Conservation (phyloP, 2,888 invertebrate species). For the Cryptosula pallasiana region DNA sequence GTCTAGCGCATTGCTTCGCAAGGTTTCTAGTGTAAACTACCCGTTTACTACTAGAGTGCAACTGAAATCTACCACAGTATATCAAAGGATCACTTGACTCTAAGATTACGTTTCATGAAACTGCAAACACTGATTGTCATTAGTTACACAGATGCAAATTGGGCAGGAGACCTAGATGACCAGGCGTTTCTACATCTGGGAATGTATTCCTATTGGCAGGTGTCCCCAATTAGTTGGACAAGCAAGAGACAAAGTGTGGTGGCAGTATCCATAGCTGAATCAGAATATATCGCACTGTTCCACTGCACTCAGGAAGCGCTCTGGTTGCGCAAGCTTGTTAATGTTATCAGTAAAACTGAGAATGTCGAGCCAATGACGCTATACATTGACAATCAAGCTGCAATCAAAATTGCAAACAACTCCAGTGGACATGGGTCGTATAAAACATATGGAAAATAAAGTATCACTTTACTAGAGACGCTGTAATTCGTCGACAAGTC, state of each 20-base stretch:
- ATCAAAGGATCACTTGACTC: slow-evolving; percentile 27
- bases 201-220: slow-evolving; percentile 36
- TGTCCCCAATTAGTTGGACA: no score
- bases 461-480: slow-evolving; percentile 29
- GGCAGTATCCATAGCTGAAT: no score
- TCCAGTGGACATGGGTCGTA: slow-evolving; percentile 31
- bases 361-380: slow-evolving; percentile 11
- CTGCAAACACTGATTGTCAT: neutral
- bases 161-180: slow-evolving; percentile 34
- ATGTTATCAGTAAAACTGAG: slow-evolving; percentile 25
- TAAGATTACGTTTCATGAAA: slow-evolving; percentile 14
- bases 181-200: slow-evolving; percentile 42
- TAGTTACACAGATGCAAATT: slow-evolving; percentile 40
- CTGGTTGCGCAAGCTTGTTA: slow-evolving; percentile 29
- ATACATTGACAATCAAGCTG: slow-evolving; percentile 32
- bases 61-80: no score
- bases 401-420: slow-evolving; percentile 32
- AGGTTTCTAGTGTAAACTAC: no score
- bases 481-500: slow-evolving; percentile 24
- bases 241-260: no score
- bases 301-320: slow-evolving; percentile 29
- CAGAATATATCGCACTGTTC: no score
- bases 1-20: no score
- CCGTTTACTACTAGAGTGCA: no score
- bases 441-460: slow-evolving; percentile 35